Conservation (phyloP, 2,113 vertebrate genomes). For the Epinephelus moara region DNA sequence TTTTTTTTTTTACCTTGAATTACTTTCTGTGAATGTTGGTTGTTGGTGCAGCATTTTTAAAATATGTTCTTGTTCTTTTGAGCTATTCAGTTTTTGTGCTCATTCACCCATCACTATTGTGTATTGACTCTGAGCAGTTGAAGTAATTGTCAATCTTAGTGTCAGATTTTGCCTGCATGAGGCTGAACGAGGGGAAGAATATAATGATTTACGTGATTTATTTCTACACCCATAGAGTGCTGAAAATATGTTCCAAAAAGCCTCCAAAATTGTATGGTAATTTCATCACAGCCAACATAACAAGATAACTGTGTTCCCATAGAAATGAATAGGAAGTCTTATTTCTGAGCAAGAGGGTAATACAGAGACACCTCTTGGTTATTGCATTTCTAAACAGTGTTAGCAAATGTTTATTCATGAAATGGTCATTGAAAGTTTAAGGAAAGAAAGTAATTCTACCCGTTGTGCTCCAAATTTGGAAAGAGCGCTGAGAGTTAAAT, state of each 20-base stretch:
- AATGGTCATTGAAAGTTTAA: neutral
- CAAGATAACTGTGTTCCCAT: neutral
- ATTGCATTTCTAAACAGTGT: neutral
- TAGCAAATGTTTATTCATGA: neutral
- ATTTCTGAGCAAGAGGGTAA: neutral
- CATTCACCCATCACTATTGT: neutral
- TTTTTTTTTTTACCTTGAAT: neutral
- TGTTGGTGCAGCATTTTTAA: slow-evolving; percentile 1
- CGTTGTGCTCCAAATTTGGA: slow-evolving; percentile 18
- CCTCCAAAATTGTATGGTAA: neutral
- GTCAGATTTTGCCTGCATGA: neutral
- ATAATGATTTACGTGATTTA: neutral
- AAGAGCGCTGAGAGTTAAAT: slow-evolving; percentile 27
- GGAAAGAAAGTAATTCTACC: slow-evolving; percentile 18
- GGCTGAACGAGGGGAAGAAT: neutral
- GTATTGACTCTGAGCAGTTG: neutral
- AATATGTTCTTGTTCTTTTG: neutral
- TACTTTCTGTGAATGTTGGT: neutral
- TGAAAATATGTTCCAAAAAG: slow-evolving; percentile 4
- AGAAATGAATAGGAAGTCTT: neutral
- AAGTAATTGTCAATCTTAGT: neutral
- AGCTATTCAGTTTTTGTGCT: slow-evolving; percentile 1
- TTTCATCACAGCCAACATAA: neutral
- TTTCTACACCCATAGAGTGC: neutral
- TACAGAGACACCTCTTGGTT: neutral